These are phyloP conservation scores for Drosophila santomea DNA, from an alignment of 1,140 invertebrate genomes.

Conservation along the genomic window DNA sequence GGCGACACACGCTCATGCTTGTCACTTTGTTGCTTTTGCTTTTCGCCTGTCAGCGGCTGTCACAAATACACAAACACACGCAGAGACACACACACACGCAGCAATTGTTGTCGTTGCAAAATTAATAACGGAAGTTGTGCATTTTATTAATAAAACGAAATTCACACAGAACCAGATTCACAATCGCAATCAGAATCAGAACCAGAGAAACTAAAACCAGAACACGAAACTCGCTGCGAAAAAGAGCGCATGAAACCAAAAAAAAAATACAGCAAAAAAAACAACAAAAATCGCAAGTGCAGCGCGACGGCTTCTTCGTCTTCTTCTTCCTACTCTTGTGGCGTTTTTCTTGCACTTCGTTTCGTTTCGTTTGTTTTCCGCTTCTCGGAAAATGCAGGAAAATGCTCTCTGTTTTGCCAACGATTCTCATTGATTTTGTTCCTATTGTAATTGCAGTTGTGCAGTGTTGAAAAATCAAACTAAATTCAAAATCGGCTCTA, in stretches of 20 bases:
- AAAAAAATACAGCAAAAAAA: slow-evolving; percentile 2
- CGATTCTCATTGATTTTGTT: background rate
- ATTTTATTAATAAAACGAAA: slow-evolving; percentile 84
- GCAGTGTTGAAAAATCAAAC: slow-evolving; percentile 48
- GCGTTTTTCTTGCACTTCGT: slow-evolving; percentile 16
- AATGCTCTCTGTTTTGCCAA: slow-evolving; percentile 7
- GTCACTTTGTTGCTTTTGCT: slow-evolving; percentile 38
- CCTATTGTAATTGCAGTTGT: slow-evolving; percentile 34
- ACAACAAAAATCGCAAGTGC: slow-evolving; percentile 30
- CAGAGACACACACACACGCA: slow-evolving; percentile 14
- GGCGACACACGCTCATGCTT: slow-evolving; percentile 42
- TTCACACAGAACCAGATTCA: slow-evolving; percentile 46
- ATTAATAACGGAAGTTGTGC: slow-evolving; percentile 85
- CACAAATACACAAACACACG: slow-evolving; percentile 2
- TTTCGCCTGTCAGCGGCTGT: slow-evolving; percentile 43
- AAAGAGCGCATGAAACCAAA: background rate
- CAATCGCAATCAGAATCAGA: slow-evolving; percentile 55
- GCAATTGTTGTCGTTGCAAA: slow-evolving; percentile 78
- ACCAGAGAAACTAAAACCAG: slow-evolving; percentile 43
- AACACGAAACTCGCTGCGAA: slow-evolving; percentile 33
- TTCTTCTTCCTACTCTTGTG: background rate
- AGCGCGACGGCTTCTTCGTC: slow-evolving; percentile 15
- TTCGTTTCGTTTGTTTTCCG: slow-evolving; percentile 31
- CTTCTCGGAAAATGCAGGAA: slow-evolving; percentile 40
- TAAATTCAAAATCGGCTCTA: slow-evolving; percentile 57